Base-by-base conservation (phyloP, 2,113 vertebrate genomes). In the Gorsachius goisagi region DNA sequence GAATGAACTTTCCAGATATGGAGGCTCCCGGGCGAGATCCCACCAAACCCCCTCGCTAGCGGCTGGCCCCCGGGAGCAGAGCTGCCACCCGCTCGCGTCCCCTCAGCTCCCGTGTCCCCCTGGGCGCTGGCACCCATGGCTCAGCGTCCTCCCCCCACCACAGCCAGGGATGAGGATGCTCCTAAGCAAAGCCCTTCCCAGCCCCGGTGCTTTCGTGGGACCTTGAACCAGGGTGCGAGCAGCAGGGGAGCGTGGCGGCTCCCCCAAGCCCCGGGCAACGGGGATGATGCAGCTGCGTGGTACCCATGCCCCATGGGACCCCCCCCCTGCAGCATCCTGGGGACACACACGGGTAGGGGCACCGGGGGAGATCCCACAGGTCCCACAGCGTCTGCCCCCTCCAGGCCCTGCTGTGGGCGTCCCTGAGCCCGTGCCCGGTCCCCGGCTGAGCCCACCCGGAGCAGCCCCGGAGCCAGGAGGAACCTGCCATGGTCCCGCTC, bases 1-100 rank as follows among this genome's bases (percentile, higher is more conserved):
- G 80, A 78, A 96, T 89, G 91, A 79, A 47, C 84, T 94, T 95
- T 79, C 87, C 95, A 95, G 94, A 62, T 59, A 71, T n/a, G n/a
- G n/a, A n/a, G n/a, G n/a, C n/a, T n/a, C n/a, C 30, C 0, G 2
- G 41, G 79, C 1, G 14, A 73, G 90, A 60, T 45, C 53, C 77
- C 9, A 35, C 39, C 0, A 4, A 59, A 32, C 39, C n/a, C 47
- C 23, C 24, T 58, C 6, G 1, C 15, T 15, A 16, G 64, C 67
- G 41, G 50, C 22, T 0, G 0, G 35, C 50, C 72, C 47, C 6
- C 3, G 83, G 85, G 82, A 67, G 52, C 16, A 0, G n/a, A 88
- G 52, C 3, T 16, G 5, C 17, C 1, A 0, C 12, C 7, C 3
- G 4, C n/a, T 14, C 5, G 1, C 6, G 1, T 2, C 1, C 33